Conservation (phyloP, 1,140 invertebrate species). For the Pollicipes pollicipes region DNA sequence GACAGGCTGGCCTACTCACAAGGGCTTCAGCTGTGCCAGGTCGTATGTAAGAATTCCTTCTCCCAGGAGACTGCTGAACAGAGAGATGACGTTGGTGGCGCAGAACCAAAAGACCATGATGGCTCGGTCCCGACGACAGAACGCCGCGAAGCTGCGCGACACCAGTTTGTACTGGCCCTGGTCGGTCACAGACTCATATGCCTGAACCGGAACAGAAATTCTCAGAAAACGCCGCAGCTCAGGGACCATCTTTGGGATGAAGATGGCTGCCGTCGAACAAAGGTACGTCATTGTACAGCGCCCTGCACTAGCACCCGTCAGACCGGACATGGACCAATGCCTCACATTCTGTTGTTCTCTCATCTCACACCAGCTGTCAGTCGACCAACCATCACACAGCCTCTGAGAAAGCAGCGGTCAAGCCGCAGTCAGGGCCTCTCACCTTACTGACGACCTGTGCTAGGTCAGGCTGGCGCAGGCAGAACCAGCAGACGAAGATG, state of each 20-base stretch:
- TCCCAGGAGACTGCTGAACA: neutral
- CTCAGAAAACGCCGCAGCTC: too few relatives aligned
- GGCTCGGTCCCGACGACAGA: neutral
- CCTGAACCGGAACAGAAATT: too few relatives aligned
- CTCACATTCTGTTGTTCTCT: too few relatives aligned
- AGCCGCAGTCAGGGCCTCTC: neutral
- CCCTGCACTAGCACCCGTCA: too few relatives aligned
- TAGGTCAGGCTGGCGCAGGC: neutral
- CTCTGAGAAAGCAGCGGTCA: too few relatives aligned
- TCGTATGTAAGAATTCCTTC: neutral
- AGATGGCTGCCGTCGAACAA: too few relatives aligned
- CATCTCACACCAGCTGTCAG: too few relatives aligned
- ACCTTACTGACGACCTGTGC: neutral
- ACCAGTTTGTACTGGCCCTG: neutral
- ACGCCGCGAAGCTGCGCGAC: neutral
- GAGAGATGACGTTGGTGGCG: neutral
- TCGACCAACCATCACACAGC: too few relatives aligned
- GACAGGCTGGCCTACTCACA: neutral
- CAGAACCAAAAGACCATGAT: neutral
- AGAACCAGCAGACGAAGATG: neutral
- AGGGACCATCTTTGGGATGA: too few relatives aligned
- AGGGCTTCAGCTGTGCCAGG: neutral
- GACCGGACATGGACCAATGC: too few relatives aligned
- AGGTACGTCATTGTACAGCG: too few relatives aligned
- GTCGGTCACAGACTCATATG: neutral